phyloP scores from a whole-genome alignment of 2,797 vertebrate genomes.

The Sebastes steindachneri region DNA sequence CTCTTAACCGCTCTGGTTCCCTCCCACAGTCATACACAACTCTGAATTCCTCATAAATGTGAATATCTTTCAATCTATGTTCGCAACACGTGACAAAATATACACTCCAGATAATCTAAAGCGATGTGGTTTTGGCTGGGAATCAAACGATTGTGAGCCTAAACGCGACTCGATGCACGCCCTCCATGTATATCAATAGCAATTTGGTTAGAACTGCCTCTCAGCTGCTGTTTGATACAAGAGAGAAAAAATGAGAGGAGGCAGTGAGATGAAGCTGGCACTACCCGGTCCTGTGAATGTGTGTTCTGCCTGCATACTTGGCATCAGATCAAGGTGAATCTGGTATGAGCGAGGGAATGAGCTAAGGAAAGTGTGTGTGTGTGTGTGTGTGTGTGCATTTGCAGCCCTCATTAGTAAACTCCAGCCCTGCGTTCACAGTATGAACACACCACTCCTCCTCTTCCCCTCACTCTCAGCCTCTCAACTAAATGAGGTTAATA shows the following conservation, averaged over 20 bases:
- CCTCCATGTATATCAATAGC: conserved; percentile 34
- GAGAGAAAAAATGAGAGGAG: conserved; percentile 30
- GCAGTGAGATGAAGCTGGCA: conserved; percentile 65
- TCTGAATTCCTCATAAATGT: conserved; percentile 7
- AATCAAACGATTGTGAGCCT: conserved; percentile 31
- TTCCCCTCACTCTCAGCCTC: conserved; percentile 82
- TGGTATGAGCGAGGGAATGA: conserved; percentile 65
- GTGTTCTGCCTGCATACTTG: conserved; percentile 79
- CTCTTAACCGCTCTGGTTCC: conserved; percentile 8
- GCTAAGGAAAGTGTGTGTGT: conserved; percentile 59
- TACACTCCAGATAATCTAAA: conserved; percentile 28
- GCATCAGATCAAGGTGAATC: conserved; percentile 88
- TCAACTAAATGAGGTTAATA: conserved; percentile 91
- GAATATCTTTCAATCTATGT: not conserved
- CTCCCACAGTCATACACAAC: conserved; percentile 8
- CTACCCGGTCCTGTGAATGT: conserved; percentile 58
- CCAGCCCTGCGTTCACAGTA: conserved; percentile 82
- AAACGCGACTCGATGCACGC: not conserved
- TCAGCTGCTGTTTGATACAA: conserved; percentile 53
- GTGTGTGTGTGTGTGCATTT: conserved; percentile 73
- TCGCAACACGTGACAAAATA: conserved; percentile 25
- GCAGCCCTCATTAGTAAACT: conserved; percentile 89
- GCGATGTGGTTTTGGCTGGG: conserved; percentile 28
- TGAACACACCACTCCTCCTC: conserved; percentile 86
- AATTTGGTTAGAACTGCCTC: conserved; percentile 40